Evolutionary conservation across 2,888 invertebrate species (phyloP).

Genomic region (Uropetala carovei): DNA sequence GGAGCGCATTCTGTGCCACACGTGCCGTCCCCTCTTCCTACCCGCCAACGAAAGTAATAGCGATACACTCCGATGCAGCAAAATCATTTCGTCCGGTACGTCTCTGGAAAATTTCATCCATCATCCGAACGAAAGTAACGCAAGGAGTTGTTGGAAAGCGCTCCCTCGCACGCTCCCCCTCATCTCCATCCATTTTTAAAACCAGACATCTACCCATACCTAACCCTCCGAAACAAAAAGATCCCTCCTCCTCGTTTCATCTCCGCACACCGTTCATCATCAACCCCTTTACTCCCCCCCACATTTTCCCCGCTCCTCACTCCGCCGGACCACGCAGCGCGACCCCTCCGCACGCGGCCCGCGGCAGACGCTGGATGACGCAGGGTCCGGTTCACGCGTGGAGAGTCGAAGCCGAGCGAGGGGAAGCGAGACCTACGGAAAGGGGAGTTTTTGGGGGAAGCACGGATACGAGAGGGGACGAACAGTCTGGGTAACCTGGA

Average conservation of each 20-base stretch:
- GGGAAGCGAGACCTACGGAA: background rate
- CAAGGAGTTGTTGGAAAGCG: background rate
- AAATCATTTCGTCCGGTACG: background rate
- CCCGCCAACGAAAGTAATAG: background rate
- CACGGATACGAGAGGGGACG: too few species aligned
- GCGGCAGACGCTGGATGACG: background rate
- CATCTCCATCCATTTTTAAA: background rate
- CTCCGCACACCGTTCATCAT: background rate
- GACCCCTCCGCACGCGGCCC: background rate
- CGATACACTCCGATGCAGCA: background rate
- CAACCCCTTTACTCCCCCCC: background rate
- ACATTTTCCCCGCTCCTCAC: background rate
- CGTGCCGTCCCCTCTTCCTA: too few species aligned
- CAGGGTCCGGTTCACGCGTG: background rate
- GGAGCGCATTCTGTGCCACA: too few species aligned
- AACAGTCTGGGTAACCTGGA: too few species aligned
- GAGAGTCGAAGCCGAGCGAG: background rate
- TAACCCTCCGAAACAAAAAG: background rate
- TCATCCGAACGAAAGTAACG: background rate
- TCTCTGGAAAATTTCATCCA: background rate
- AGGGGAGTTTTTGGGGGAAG: background rate
- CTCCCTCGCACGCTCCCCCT: background rate
- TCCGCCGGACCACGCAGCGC: background rate
- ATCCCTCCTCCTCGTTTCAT: background rate
- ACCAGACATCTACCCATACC: background rate